phyloP scores from a whole-genome alignment of 2,888 invertebrate genomes.

The Trichogramma dendrolimi region DNA sequence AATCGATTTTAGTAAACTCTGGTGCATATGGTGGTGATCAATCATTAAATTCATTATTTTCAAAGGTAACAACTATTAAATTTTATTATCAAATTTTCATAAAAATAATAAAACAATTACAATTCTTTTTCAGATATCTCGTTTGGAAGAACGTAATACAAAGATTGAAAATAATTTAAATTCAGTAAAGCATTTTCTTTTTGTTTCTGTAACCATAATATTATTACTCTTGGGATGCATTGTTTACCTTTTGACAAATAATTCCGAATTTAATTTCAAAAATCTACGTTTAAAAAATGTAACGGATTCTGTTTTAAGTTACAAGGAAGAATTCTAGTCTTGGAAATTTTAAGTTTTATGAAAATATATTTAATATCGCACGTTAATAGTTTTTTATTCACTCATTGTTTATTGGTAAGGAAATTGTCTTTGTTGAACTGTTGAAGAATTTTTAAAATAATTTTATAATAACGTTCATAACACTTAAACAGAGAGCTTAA shows the following conservation, averaged over 20 bases:
- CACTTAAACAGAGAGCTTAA: too few relatives aligned
- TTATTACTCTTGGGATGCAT: slow-evolving; percentile 16
- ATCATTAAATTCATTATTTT: slow-evolving; percentile 40
- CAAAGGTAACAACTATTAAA: slow-evolving; percentile 35
- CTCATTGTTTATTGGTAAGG: too few relatives aligned
- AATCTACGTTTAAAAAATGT: neutral
- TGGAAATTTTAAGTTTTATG: neutral
- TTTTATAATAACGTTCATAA: too few relatives aligned
- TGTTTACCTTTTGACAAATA: slow-evolving; percentile 5
- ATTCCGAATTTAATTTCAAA: slow-evolving; percentile 3
- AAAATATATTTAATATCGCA: too few relatives aligned
- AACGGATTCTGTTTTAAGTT: neutral
- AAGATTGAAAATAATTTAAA: slow-evolving; percentile 54
- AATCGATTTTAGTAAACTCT: slow-evolving; percentile 35
- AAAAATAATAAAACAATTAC: slow-evolving; percentile 2
- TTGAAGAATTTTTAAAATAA: too few relatives aligned
- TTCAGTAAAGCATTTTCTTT: slow-evolving; percentile 15
- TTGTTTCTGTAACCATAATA: slow-evolving; percentile 9
- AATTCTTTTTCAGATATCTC: slow-evolving; percentile 44
- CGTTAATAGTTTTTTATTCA: too few relatives aligned
- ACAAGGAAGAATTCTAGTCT: slow-evolving; percentile 27
- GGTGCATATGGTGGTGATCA: slow-evolving; percentile 37
- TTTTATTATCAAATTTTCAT: neutral
- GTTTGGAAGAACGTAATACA: slow-evolving; percentile 52
- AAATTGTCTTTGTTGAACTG: too few relatives aligned